These are phyloP conservation scores for Lasioglossum zephyrum DNA, from an alignment of 2,888 invertebrate species.

Conservation along the genomic window DNA sequence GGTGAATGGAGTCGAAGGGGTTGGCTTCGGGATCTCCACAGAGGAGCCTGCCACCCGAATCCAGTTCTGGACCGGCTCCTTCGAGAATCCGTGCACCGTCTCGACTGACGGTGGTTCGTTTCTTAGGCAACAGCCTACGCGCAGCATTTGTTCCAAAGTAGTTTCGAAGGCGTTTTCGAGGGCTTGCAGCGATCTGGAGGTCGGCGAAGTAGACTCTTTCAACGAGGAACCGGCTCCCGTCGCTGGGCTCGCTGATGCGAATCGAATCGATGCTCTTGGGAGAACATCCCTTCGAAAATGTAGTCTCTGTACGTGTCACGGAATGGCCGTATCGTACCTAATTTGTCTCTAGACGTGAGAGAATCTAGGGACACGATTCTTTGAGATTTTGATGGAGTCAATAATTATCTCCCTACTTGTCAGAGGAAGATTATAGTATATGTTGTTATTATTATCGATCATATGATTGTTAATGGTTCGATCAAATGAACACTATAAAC, in stretches of 20 bases:
- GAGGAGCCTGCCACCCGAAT: neutral
- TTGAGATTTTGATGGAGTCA: too few relatives aligned
- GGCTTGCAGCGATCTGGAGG: neutral
- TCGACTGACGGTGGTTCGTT: neutral
- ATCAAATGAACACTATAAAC: too few relatives aligned
- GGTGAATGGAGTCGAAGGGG: slow-evolving; percentile 1
- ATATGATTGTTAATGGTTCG: too few relatives aligned
- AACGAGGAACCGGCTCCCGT: neutral
- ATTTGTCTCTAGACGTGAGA: neutral
- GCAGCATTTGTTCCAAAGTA: neutral
- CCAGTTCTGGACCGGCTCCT: neutral
- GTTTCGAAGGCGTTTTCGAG: neutral
- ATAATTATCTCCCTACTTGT: neutral
- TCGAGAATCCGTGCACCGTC: neutral
- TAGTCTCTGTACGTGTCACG: neutral
- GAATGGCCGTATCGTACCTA: neutral
- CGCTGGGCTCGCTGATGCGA: neutral
- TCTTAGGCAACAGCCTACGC: neutral
- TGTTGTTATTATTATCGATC: too few relatives aligned
- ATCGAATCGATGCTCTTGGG: neutral
- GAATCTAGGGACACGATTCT: too few relatives aligned
- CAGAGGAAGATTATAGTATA: neutral
- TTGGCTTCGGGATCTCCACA: neutral
- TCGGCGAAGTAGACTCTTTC: neutral
- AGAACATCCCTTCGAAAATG: neutral